Percentiles rank a stretch among this genome's conserved stretches.
Conservation (phyloP, 2,797 vertebrate species). For the Hapalemur alaotrensis region DNA sequence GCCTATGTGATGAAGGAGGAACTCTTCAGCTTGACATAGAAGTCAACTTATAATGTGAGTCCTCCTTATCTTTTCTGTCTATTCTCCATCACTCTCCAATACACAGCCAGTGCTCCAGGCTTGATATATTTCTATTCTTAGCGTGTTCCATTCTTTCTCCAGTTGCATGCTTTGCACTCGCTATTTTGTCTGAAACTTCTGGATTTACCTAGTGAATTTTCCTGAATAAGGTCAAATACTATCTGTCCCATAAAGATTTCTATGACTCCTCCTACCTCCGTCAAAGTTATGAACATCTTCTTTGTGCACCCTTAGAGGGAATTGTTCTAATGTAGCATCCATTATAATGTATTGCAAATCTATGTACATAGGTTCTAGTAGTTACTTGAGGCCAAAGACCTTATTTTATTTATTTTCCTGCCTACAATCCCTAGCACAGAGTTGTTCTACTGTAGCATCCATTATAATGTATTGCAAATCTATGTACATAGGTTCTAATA, state of each 20-base stretch:
- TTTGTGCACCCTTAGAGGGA: neutral
- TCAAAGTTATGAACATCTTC: neutral
- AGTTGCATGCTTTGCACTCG: neutral
- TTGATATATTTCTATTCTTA: neutral
- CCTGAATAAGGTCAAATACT: neutral
- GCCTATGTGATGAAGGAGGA: neutral
- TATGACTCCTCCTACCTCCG: rapidly evolving
- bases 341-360: neutral
- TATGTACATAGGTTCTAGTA: neutral
- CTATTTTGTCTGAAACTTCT: neutral
- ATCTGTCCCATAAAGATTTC: neutral
- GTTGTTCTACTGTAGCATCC: neutral
- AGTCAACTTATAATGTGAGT: too few relatives aligned
- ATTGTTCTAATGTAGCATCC: neutral
- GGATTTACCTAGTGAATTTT: neutral
- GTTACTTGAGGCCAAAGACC: neutral
- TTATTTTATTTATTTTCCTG: neutral
- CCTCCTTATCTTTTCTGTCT: neutral
- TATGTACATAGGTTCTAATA: neutral
- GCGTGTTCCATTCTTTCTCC: neutral
- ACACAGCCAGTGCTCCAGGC: too few relatives aligned
- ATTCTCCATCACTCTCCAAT: neutral
- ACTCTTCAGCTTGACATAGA: neutral
- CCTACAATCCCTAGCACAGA: neutral
- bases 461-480: neutral